Conservation (phyloP, 2,888 invertebrate species). For the Hoplodrina blanda region DNA sequence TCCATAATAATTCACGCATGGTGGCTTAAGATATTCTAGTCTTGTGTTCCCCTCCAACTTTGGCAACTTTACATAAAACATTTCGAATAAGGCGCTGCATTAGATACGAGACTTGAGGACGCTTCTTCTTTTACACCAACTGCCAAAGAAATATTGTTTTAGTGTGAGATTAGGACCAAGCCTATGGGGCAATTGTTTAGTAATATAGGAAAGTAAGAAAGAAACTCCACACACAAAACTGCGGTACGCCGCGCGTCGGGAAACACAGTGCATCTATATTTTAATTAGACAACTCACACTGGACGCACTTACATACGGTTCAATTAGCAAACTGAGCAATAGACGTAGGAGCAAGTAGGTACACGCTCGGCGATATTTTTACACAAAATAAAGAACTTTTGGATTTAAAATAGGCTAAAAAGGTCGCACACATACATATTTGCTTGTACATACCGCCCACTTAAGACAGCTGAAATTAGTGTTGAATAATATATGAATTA, state of each 20-base stretch:
- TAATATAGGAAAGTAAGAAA: neutral
- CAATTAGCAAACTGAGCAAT: neutral
- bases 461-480: neutral
- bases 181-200: too few species aligned
- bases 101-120: constrained; percentile 78
- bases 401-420: too few species aligned
- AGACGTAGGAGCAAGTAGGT: too few species aligned
- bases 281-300: neutral
- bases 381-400: too few species aligned
- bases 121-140: constrained; percentile 86
- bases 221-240: constrained; percentile 5
- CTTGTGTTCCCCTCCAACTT: constrained; percentile 69
- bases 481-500: neutral
- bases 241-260: too few species aligned
- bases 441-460: neutral
- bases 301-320: neutral
- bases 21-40: constrained; percentile 63
- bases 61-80: constrained; percentile 82
- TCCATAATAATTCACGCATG: constrained; percentile 53
- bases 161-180: neutral
- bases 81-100: constrained; percentile 84
- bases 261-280: neutral
- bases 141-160: constrained; percentile 62
- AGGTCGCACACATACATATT: too few species aligned
- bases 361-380: too few species aligned